Base-by-base conservation (phyloP, 64 coral and sea anemone genomes). In the Montipora capricornis region DNA sequence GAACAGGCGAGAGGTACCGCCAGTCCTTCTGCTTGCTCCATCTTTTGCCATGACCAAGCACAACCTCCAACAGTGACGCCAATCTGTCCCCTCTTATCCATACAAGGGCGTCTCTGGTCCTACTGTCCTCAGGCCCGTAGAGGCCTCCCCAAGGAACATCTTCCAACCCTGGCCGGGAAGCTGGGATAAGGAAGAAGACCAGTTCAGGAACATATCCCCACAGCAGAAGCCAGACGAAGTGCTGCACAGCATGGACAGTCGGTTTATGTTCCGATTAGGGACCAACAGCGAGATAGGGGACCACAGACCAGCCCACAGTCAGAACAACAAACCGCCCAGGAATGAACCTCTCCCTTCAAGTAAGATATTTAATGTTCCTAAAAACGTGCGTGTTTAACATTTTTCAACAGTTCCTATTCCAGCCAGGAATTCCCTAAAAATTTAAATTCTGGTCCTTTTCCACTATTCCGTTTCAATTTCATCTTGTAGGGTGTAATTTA, bases 181-280 rank as follows among this genome's bases (percentile, higher is more conserved):
- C 29, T 11, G 75, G 20, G n/a, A 20, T 10, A 48, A n/a, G 50
- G 20, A 9, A 77, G 71, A 17, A 77, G 51, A 51, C 22, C 49
- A 77, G 6, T 52, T n/a, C n/a, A 8, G 68, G 37, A 8, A 26
- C 82, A 1, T 68, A 69, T 68, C 61, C 17, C 3, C 62, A 44
- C 60, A 68, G 57, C 10, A 46, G 60, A 10, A 69, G 48, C 46
- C 44, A 64, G 4, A 22, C n/a, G 82, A 70, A 70, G 60, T 46
- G 47, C 82, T 48, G 82, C 37, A 47, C 90, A 84, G 60, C 90
- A 84, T 62, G 60, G 81, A 10, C 90, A 95, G 24, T 84, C 96
- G 14, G 93, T 97, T n/a, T 89, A 97, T 70, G 45, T 97, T 17
- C 90, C 94, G 46, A 97, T 97, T 49, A 75, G 87, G 68, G 95